phyloP scores from a whole-genome alignment of 2,888 invertebrate genomes.

The Caenorhabditis sp. region DNA sequence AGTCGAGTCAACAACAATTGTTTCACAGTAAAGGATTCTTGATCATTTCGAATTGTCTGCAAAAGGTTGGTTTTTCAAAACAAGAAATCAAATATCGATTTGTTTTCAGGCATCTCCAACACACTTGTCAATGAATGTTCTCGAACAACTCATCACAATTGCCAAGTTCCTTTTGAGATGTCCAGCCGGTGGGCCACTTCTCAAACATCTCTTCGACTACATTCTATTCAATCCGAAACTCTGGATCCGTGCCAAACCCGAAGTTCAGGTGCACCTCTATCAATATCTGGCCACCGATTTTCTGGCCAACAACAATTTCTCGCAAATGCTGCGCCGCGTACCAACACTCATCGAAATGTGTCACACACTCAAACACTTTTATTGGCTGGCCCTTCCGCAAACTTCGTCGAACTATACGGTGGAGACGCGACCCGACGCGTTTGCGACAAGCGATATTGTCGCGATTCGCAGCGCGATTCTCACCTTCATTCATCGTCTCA shows the following conservation, averaged over 20 bases:
- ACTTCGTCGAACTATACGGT: conserved; percentile 72
- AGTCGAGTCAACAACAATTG: conserved; percentile 98
- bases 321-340: conserved; percentile 79
- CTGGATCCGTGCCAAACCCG: conserved; percentile 91
- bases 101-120: conserved; percentile 46
- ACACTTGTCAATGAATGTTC: conserved; percentile 63
- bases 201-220: conserved; percentile 92
- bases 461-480: conserved; percentile 91
- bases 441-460: conserved; percentile 87
- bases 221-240: conserved; percentile 98
- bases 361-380: conserved; percentile 97
- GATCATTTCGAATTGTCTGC: conserved; percentile 82
- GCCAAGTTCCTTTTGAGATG: conserved; percentile 70
- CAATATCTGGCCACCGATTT: conserved; percentile 99
- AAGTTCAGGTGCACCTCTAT: conserved; percentile 82
- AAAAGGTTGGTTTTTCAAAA: conserved; percentile 41
- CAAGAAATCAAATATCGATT: too few relatives aligned
- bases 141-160: conserved; percentile 67
- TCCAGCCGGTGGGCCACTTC: conserved; percentile 67
- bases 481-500: conserved; percentile 77
- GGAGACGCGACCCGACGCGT: conserved; percentile 35
- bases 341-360: conserved; percentile 92
- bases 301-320: conserved; percentile 87
- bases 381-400: conserved; percentile 96
- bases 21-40: conserved; percentile 97